phyloP scores from a whole-genome alignment of 2,888 invertebrate species.

The Boloria selene region DNA sequence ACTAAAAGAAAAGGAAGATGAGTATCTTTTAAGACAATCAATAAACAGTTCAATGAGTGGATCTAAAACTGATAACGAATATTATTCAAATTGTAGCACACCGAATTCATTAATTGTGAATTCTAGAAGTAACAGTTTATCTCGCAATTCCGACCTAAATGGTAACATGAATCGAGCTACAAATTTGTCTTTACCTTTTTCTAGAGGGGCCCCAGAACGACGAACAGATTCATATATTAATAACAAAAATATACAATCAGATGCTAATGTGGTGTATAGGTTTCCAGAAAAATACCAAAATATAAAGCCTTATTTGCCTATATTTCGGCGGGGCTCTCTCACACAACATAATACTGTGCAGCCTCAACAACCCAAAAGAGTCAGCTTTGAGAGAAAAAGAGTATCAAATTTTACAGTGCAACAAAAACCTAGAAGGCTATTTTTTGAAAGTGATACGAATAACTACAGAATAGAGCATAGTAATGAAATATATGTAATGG shows the following conservation, averaged over 20 bases:
- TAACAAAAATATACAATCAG: slow-evolving; percentile 45
- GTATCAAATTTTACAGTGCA: slow-evolving; percentile 38
- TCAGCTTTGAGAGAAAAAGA: slow-evolving; percentile 60
- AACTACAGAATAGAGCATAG: slow-evolving; percentile 14
- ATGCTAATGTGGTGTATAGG: slow-evolving; percentile 60
- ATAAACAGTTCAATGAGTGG: slow-evolving; percentile 48
- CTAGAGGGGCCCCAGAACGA: slow-evolving; percentile 63
- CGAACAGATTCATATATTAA: slow-evolving; percentile 65
- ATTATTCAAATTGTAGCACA: slow-evolving; percentile 54
- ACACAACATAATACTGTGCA: slow-evolving; percentile 44
- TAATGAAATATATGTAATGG: slow-evolving; percentile 6
- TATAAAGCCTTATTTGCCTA: slow-evolving; percentile 47
- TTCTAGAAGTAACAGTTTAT: slow-evolving; percentile 61
- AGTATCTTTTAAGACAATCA: slow-evolving; percentile 67
- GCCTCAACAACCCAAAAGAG: slow-evolving; percentile 55
- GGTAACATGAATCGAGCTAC: slow-evolving; percentile 51
- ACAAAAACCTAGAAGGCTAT: slow-evolving; percentile 34
- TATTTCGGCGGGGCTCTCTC: slow-evolving; percentile 53
- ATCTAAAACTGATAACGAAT: slow-evolving; percentile 43
- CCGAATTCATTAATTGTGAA: slow-evolving; percentile 54
- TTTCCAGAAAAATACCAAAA: slow-evolving; percentile 56
- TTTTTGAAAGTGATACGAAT: slow-evolving; percentile 3
- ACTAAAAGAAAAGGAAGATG: slow-evolving; percentile 84
- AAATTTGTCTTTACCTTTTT: slow-evolving; percentile 55
- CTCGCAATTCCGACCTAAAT: slow-evolving; percentile 56